Evolutionary conservation across 2,888 invertebrate genomes (phyloP), one percentile per base, ranked within the genome.

Genomic region (Leucozona laternaria): DNA sequence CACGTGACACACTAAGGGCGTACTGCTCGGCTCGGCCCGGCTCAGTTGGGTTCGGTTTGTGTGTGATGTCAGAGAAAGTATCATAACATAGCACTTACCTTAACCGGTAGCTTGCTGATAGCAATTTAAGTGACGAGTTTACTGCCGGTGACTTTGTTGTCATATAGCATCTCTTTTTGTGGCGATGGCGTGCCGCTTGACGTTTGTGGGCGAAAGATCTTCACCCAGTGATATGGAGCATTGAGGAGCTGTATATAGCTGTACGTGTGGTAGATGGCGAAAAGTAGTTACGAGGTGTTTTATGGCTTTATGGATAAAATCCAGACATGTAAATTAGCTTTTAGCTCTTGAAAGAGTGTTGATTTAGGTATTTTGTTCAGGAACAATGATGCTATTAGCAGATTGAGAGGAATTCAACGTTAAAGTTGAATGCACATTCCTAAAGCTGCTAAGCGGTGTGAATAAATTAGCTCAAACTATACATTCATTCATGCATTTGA

Each of bases 181-280:
- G 43, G 37, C 40, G 66, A 34, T 57, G 71, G 37, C 43, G 68
- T 79, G 68, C 62, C 73, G 45, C 48, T 28, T 55, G 40, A 22
- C 57, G 73, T 68, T 60, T 79, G 83, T 84, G 70, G 83, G 79
- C 75, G 79, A 48, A 15, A 79, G 83, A 84, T 79, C 48, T 57
- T 75, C 45, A 64, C 60, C 45, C 55, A 22, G 17, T 17, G 79
- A 83, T 79, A 80, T 57, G 15, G 66, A 22, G 40, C 72, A 31
- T 66, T 68, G 64, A 72, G 57, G 37, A 31, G 34, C 58, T 4
- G 8, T 31, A 55, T 4, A n/a, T 3, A 3, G 31, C 8, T 58
- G 43, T 70, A 84, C 83, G 83, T 84, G 83, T 40, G 5, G 64
- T 55, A 60, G 79, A 79, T 79, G 55, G 62, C 40, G 31, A 64